A percentile compares a stretch with the other conserved stretches of the same genome.
Evolutionary conservation across 2,888 invertebrate genomes (phyloP).

Genomic region (Nowickia ferox): DNA sequence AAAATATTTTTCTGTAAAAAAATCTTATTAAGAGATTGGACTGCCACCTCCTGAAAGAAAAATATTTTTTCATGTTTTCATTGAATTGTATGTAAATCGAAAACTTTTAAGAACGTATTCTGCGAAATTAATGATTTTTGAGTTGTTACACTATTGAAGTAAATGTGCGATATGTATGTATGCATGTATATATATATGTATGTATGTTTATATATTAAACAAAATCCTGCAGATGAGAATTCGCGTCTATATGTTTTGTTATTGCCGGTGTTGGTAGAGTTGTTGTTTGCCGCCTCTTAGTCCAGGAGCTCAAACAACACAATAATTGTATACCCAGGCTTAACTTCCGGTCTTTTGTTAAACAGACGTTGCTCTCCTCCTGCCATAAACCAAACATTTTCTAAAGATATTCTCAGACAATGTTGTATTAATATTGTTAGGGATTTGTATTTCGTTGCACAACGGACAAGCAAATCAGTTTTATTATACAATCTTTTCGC

Average conservation of each 20-base stretch:
- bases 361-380: slow-evolving; percentile 52
- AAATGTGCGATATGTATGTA: too few species aligned
- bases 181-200: too few species aligned
- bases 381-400: slow-evolving; percentile 54
- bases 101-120: too few species aligned
- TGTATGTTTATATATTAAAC: not conserved
- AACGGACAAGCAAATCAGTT: not conserved
- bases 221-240: slow-evolving; percentile 31
- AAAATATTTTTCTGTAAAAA: not conserved
- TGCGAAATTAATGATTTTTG: too few species aligned
- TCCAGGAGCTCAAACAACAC: slow-evolving; percentile 39
- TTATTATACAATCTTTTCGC: slow-evolving; percentile 25
- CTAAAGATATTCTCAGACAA: slow-evolving; percentile 56
- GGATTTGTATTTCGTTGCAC: slow-evolving; percentile 27
- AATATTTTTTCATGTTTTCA: too few species aligned
- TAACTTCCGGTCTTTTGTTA: slow-evolving; percentile 70
- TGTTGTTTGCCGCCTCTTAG: slow-evolving; percentile 9
- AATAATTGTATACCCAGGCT: slow-evolving; percentile 55
- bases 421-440: slow-evolving; percentile 52
- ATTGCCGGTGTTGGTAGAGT: not conserved
- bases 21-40: too few species aligned
- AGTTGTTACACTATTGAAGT: too few species aligned
- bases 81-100: too few species aligned
- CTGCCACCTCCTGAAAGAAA: too few species aligned
- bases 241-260: slow-evolving; percentile 41